Percentiles rank a stretch among this genome's conserved stretches.
Evolutionary conservation across 2,113 vertebrate species (phyloP).

Genomic region (Aphyosemion australe): DNA sequence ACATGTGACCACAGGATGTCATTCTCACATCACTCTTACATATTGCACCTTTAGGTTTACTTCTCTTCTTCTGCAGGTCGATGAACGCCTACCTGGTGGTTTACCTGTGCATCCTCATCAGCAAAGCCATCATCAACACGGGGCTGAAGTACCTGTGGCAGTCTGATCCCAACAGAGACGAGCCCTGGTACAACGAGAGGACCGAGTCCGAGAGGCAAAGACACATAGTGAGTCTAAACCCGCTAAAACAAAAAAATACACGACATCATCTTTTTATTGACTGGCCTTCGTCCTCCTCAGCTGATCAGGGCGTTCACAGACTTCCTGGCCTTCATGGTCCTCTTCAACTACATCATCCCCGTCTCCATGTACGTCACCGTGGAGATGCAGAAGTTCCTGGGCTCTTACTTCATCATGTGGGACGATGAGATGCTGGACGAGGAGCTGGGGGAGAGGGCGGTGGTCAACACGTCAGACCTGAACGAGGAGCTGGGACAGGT

Average conservation of each 20-base stretch:
- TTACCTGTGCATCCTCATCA: slow-evolving; percentile 95
- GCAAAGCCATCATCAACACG: slow-evolving; percentile 94
- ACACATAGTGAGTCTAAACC: slow-evolving; percentile 82
- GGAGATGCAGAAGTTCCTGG: slow-evolving; percentile 99
- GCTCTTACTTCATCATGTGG: slow-evolving; percentile 97
- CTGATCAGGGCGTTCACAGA: slow-evolving; percentile 92
- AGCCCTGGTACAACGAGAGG: slow-evolving; percentile 94
- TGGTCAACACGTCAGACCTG: slow-evolving; percentile 97
- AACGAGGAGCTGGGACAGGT: slow-evolving; percentile 97
- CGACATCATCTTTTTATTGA: neutral
- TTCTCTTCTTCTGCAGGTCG: slow-evolving; percentile 80
- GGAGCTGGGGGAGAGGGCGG: slow-evolving; percentile 87
- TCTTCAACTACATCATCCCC: slow-evolving; percentile 99
- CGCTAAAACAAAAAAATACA: too few relatives aligned
- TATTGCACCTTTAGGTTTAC: neutral
- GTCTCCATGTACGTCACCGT: slow-evolving; percentile 99
- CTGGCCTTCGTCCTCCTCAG: slow-evolving; percentile 66
- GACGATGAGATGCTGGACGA: slow-evolving; percentile 97
- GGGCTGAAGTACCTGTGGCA: slow-evolving; percentile 93
- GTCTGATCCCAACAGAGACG: slow-evolving; percentile 86
- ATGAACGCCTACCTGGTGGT: slow-evolving; percentile 96
- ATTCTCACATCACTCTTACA: too few relatives aligned
- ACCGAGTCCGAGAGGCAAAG: slow-evolving; percentile 87
- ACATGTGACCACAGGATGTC: too few relatives aligned
- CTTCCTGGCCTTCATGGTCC: slow-evolving; percentile 98